Percentiles rank a stretch among this genome's conserved stretches.
These are phyloP conservation scores for Macrophya alboannulata DNA, from an alignment of 2,888 invertebrate genomes.

Conservation along the genomic window DNA sequence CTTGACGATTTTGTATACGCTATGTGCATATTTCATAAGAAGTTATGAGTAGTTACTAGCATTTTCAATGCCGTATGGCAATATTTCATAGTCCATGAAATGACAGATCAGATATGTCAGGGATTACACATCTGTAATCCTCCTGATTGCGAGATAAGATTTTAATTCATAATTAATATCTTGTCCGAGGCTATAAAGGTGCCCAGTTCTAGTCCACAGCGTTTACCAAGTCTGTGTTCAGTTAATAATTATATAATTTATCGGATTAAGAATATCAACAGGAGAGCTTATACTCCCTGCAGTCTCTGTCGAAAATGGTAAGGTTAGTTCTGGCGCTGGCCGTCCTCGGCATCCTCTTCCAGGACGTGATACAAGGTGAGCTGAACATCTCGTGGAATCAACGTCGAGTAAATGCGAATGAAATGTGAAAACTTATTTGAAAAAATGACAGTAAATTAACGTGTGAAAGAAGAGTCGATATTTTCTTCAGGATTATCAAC, in stretches of 20 bases:
- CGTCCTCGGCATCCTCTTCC: not conserved
- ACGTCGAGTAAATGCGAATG: not conserved
- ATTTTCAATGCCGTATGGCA: not conserved
- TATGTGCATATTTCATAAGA: not conserved
- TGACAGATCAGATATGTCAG: constrained; percentile 13
- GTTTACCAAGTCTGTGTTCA: not conserved
- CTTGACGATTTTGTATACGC: not conserved
- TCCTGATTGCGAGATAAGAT: constrained; percentile 34
- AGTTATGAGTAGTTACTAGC: not conserved
- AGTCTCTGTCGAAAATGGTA: not conserved
- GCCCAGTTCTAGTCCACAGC: not conserved
- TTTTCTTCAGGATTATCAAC: constrained; percentile 46
- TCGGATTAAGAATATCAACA: not conserved
- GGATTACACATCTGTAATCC: not conserved
- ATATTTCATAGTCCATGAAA: not conserved
- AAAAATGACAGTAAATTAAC: not conserved
- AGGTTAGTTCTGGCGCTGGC: not conserved
- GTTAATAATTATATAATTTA: not conserved
- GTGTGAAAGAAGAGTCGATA: not conserved
- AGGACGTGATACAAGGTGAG: constrained; percentile 9
- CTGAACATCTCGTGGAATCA: not conserved
- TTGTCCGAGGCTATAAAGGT: constrained; percentile 23
- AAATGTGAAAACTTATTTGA: not conserved
- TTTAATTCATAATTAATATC: not conserved
- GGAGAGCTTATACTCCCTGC: not conserved